Conservation (phyloP, 1,140 invertebrate species). For the Tetragnatha versicolor region DNA sequence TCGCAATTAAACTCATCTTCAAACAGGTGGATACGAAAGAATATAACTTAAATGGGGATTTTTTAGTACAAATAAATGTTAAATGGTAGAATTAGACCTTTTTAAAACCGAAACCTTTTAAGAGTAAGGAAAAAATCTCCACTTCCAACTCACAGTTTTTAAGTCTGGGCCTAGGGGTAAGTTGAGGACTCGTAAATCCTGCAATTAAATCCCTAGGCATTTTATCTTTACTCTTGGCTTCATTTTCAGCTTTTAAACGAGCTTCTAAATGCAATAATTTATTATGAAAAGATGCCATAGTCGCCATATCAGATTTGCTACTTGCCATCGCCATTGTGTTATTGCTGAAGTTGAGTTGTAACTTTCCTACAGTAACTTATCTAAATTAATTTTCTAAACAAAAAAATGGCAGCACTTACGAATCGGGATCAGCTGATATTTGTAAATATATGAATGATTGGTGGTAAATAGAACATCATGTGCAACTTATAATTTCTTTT, state of each 20-base stretch:
- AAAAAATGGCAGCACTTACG: too few relatives aligned
- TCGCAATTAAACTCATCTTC: too few relatives aligned
- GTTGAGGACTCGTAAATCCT: constrained; percentile 47
- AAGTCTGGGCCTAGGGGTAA: constrained; percentile 54
- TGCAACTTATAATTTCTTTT: too few relatives aligned
- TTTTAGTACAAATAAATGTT: too few relatives aligned
- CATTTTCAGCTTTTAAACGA: constrained; percentile 53
- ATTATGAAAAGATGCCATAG: constrained; percentile 56
- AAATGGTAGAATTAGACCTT: too few relatives aligned
- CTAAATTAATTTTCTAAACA: too few relatives aligned
- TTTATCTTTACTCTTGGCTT: constrained; percentile 48
- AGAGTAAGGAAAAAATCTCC: neutral
- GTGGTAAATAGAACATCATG: too few relatives aligned
- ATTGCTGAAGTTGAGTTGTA: constrained; percentile 21
- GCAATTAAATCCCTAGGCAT: constrained; percentile 47
- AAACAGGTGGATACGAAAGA: too few relatives aligned
- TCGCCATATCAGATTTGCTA: constrained; percentile 51
- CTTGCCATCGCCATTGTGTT: neutral
- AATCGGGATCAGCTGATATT: too few relatives aligned
- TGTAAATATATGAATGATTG: too few relatives aligned
- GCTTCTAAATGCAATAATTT: constrained; percentile 55
- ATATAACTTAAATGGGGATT: too few relatives aligned
- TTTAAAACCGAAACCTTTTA: too few relatives aligned
- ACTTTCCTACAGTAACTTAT: neutral
- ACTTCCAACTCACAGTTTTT: constrained; percentile 45